Evolutionary conservation across 2,797 vertebrate genomes (phyloP).

Genomic region (Pangasius mekongensis): DNA sequence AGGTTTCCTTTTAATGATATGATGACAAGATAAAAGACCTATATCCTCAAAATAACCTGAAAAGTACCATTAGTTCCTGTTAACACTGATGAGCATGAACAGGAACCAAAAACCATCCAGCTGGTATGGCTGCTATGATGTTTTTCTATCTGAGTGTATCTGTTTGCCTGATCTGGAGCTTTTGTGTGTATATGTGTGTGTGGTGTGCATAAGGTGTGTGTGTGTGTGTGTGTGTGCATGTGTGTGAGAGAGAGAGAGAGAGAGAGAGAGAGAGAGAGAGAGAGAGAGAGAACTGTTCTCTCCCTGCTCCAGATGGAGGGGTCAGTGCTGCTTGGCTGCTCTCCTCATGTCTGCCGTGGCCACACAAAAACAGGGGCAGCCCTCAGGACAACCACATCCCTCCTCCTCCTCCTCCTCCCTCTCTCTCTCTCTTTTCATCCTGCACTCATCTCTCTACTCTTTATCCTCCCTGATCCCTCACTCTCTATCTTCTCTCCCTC

Average conservation of each 20-base stretch:
- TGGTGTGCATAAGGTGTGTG: not conserved
- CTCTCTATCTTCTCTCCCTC: not conserved
- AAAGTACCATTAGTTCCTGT: not conserved
- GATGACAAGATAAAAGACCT: not conserved
- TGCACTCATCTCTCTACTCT: not conserved
- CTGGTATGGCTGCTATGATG: no score
- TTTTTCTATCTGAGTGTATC: constrained; percentile 47
- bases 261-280: not conserved
- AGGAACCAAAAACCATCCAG: not conserved
- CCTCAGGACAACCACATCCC: constrained; percentile 59
- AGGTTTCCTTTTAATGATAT: not conserved
- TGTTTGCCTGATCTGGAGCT: constrained; percentile 10
- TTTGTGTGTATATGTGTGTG: not conserved
- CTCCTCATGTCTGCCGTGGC: constrained; percentile 74
- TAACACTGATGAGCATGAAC: not conserved
- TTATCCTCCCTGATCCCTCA: not conserved
- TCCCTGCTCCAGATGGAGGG: constrained; percentile 71
- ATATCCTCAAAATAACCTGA: not conserved
- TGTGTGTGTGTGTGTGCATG: not conserved
- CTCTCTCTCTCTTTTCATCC: not conserved
- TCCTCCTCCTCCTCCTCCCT: constrained; percentile 9
- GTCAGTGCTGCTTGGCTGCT: constrained; percentile 73
- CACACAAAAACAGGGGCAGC: constrained; percentile 74
- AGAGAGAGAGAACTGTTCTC: constrained; percentile 4
- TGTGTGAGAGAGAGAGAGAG: constrained; percentile 29